Base-by-base conservation (phyloP, 2,113 vertebrate genomes). In the Trichechus manatus region DNA sequence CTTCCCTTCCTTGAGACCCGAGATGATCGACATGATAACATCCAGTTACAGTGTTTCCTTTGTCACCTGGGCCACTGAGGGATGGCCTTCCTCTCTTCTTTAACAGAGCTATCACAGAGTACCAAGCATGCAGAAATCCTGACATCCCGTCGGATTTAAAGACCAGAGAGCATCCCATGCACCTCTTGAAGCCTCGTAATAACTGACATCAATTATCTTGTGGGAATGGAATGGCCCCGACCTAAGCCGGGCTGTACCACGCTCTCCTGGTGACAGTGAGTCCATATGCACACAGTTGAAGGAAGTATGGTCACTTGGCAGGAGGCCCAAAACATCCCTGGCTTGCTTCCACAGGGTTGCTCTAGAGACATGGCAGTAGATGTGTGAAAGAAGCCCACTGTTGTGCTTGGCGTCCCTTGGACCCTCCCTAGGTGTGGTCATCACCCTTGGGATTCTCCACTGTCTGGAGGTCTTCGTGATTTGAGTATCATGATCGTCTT, bases 221-320 rank as follows among this genome's bases (percentile, higher is more conserved):
- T 92, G 81, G 89, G 89, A 81, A 86, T 64, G 63, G 80, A 63
- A 74, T 27, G 72, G 89, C 89, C 95, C 53, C 15, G 59, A 63
- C 72, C 85, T 53, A 11, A 25, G 61, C 47, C 0, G 5, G n/a
- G 63, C 39, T 19, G 59, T 56, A 25, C 89, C 23, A 5, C 9
- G 47, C 29, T 84, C 90, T 96, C 63, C 75, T 42, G 84, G 84
- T 29, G 89, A 74, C 36, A 53, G 91, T 64, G 79, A 89, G 80
- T 79, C 92, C 74, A 31, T 89, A 84, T 97, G 95, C 74, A 89
- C 96, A 23, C 83, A 89, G 89, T 61, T 33, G 89, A 68, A 79
- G 80, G 80, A 39, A 70, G 42, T 56, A 5, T 31, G 87, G 33
- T 44, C 29, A 42, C 91, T 91, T 97, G 96, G 96, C 96, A 29